Percentiles rank a stretch among this genome's conserved stretches.
Conservation (phyloP, 53 echinoderm and acorn worm genomes). For the Paracentrotus lividus region DNA sequence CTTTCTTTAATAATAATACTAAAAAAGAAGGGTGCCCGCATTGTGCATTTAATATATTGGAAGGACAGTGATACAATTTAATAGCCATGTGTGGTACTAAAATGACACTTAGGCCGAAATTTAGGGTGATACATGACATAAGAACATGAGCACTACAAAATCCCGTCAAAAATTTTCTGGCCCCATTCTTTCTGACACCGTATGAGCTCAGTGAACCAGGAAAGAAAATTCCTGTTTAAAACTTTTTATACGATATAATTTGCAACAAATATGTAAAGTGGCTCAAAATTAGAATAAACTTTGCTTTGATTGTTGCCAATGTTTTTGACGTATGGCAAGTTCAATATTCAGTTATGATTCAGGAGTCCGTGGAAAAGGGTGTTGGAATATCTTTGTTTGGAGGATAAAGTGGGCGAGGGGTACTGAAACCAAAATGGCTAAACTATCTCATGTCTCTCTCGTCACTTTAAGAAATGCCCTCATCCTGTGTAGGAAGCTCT, state of each 20-base stretch:
- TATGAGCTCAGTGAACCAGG: too few species aligned
- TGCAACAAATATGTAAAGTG: too few species aligned
- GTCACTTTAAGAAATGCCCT: constrained; percentile 2
- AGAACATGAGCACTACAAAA: neutral
- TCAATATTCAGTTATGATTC: too few species aligned
- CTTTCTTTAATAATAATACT: too few species aligned
- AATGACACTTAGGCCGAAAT: neutral
- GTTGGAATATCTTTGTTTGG: neutral
- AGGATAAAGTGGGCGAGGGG: neutral
- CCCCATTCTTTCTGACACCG: too few species aligned
- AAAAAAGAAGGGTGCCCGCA: neutral
- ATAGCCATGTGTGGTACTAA: neutral
- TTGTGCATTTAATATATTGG: neutral
- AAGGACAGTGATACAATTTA: neutral
- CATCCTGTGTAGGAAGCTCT: constrained; percentile 18
- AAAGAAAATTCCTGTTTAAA: too few species aligned
- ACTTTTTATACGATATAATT: too few species aligned
- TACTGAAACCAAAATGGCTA: neutral
- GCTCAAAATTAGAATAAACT: too few species aligned
- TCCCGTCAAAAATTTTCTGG: neutral
- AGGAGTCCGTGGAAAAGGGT: neutral
- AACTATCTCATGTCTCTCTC: neutral
- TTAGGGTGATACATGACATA: neutral
- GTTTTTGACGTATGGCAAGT: too few species aligned
- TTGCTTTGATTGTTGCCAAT: too few species aligned